Base-by-base conservation (phyloP, 2,797 vertebrate species). In the Synaphobranchus kaupii region DNA sequence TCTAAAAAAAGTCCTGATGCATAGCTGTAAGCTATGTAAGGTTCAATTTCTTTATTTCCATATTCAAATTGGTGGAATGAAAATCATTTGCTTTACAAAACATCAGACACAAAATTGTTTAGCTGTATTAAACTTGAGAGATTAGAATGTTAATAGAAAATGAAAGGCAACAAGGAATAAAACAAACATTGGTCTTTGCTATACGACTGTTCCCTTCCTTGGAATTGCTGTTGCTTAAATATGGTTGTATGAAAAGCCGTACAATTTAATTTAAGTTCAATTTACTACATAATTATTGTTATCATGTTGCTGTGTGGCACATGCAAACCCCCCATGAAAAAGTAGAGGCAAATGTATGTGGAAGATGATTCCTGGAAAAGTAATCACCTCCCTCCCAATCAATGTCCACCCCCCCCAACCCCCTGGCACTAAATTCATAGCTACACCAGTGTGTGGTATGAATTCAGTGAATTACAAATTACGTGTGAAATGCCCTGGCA, bases 101-200 rank as follows among this genome's bases (percentile, higher is more conserved):
- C 80, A 84, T 63, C 44, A 48, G 48, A 52, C 81, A 71, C 66
- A 78, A 54, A 54, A 84, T 52, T 13, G 34, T 54, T 56, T 73
- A 84, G 68, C n/a, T 76, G 52, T 13, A 80, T 86, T 86, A 86
- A 78, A 52, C 8, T 56, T 78, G 48, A 39, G 71, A 60, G 31
- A 86, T 58, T 44, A 56, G 85, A 86, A 76, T 47, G 39, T 73
- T 47, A 87, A 58, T 15, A 84, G 17, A 50, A 76, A 71, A 87
- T 87, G 52, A 87, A 76, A 73, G 34, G 82, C 52, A 87, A 58
- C 68, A 76, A n/a, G 82, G 73, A 44, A 47, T 84, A 76, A 87
- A 84, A 87, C 76, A 17, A 68, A 83, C 83, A 68, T 83, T 63
- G 71, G 28, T 50, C 31, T 44, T 44, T 68, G 58, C 39, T 85